phyloP scores from a whole-genome alignment of 2,888 invertebrate genomes.

The Dysmachus trigonus region DNA sequence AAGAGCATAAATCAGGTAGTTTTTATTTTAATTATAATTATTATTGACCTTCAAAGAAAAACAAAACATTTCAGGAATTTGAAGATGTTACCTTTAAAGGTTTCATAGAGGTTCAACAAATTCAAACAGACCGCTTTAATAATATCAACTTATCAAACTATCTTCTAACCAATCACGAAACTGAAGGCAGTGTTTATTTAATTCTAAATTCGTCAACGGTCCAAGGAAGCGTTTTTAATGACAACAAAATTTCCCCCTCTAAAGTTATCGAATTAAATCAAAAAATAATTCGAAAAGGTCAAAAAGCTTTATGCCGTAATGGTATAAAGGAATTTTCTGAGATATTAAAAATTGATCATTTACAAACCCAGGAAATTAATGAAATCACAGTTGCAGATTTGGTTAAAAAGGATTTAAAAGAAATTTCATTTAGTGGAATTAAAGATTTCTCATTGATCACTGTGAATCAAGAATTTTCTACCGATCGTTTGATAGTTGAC shows the following conservation, averaged over 20 bases:
- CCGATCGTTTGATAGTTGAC: not conserved
- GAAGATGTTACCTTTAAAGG: not conserved
- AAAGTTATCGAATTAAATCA: not conserved
- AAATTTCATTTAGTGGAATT: not conserved
- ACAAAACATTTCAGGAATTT: not conserved
- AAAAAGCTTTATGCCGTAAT: not conserved
- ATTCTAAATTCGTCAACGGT: constrained; percentile 8
- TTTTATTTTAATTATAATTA: not conserved
- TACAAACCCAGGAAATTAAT: not conserved
- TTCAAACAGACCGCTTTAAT: not conserved
- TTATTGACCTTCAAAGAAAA: not conserved
- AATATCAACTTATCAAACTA: not conserved
- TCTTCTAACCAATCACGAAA: not conserved
- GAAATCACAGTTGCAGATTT: not conserved
- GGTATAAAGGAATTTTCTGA: not conserved
- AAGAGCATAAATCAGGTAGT: not conserved
- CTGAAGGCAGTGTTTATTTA: not conserved
- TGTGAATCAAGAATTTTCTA: not conserved
- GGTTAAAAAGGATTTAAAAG: not conserved
- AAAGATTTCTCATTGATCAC: not conserved
- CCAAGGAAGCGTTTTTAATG: not conserved
- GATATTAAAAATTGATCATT: not conserved
- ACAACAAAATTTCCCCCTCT: not conserved
- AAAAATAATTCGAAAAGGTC: not conserved
- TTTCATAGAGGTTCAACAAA: not conserved